Evolutionary conservation across 2,797 vertebrate species (phyloP).

Genomic region (Macrochelys suwanniensis): DNA sequence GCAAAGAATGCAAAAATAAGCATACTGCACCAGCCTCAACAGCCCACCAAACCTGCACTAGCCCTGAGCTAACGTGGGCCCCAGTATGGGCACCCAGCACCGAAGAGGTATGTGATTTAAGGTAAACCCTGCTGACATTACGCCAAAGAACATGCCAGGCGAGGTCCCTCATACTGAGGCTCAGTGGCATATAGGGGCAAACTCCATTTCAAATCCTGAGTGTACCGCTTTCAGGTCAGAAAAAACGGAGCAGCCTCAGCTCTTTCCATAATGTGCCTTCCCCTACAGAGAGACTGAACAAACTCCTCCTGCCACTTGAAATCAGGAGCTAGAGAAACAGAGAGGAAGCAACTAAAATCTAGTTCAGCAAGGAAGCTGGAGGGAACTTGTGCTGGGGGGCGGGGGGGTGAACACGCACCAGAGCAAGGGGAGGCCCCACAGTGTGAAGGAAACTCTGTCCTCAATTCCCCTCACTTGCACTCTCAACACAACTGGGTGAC

Average conservation of each 20-base stretch:
- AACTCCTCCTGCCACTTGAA: not conserved
- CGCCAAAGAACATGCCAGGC: fast-evolving
- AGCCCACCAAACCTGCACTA: not conserved
- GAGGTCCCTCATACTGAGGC: not conserved
- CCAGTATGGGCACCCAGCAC: not conserved
- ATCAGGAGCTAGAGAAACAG: not conserved
- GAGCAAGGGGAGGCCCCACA: not conserved
- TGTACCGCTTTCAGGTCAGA: fast-evolving
- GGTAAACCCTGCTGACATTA: not conserved
- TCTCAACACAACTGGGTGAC: not conserved
- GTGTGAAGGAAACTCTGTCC: not conserved
- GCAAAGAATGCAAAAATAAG: not conserved
- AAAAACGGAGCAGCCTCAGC: fast-evolving
- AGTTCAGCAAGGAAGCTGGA: not conserved
- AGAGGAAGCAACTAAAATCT: not conserved
- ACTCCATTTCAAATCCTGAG: not conserved
- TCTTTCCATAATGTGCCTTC: fast-evolving
- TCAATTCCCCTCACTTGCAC: not conserved
- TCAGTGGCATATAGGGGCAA: fast-evolving
- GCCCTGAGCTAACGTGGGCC: fast-evolving
- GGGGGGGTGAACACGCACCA: fast-evolving
- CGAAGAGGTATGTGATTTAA: fast-evolving
- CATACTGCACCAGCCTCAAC: not conserved
- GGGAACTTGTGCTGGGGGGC: fast-evolving
- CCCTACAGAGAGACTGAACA: fast-evolving